phyloP scores from a whole-genome alignment of 2,888 invertebrate species.

The Harpalus rubripes region DNA sequence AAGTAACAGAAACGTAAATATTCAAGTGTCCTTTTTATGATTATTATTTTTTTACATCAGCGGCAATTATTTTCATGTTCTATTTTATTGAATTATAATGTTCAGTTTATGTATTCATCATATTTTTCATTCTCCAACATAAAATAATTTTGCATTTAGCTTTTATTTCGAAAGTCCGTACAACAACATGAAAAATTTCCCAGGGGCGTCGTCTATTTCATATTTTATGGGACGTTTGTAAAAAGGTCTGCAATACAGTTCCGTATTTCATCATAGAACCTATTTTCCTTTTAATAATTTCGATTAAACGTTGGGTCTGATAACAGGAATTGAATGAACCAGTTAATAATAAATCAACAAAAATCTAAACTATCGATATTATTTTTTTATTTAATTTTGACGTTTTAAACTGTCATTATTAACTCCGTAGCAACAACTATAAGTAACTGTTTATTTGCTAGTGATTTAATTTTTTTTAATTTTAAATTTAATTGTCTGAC shows the following conservation, averaged over 20 bases:
- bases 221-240: not conserved
- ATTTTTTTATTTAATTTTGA: too few relatives aligned
- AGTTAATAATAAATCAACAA: not conserved
- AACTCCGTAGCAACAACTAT: too few relatives aligned
- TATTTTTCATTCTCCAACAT: not conserved
- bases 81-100: too few relatives aligned
- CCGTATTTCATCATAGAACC: not conserved
- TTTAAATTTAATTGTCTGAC: too few relatives aligned
- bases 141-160: slow-evolving; percentile 22
- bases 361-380: not conserved
- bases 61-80: too few relatives aligned
- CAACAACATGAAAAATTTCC: slow-evolving; percentile 27
- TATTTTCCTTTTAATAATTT: slow-evolving; percentile 30
- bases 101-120: not conserved
- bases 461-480: too few relatives aligned
- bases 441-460: too few relatives aligned
- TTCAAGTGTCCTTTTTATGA: too few relatives aligned
- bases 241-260: slow-evolving; percentile 17
- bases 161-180: slow-evolving; percentile 5
- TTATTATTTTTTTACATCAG: too few relatives aligned
- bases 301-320: not conserved
- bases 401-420: too few relatives aligned
- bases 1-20: too few relatives aligned
- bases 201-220: slow-evolving; percentile 12
- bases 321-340: not conserved